Evolutionary conservation across 2,888 invertebrate genomes (phyloP), one percentile per base, ranked within the genome.

Genomic region (Lithodes maja): DNA sequence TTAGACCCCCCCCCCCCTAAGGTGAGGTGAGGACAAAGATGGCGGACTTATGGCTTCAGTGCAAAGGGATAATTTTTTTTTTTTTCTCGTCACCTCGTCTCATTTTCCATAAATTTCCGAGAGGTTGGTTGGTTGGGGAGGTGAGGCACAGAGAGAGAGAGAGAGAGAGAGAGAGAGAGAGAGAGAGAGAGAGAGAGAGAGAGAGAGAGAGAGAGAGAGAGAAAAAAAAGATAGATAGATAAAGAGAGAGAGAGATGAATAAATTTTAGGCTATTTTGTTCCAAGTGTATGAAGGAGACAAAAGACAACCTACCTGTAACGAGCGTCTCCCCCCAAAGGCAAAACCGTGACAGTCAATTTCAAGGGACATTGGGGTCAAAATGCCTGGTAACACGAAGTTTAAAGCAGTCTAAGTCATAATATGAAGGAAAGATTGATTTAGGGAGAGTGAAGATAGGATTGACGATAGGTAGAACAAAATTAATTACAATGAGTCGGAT

Each of bases 141-240:
- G n/a, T n/a, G 12, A n/a, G 17, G 17, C 17, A n/a, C 3, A 71
- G n/a, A 15, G 3, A 71, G 71, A 71, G 71, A 7, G 71, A 71
- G 71, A 71, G 71, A 3, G n/a, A 71, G 71, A 49, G 15, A 33
- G 75, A 71, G 71, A 71, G 71, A 71, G 71, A 71, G 71, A 71
- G 77, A 33, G 77, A 49, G 77, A 77, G 77, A 77, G 77, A 49
- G 49, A 77, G 77, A 33, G 77, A 77, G 77, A 49, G 49, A 49
- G 0, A 49, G 49, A 77, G 17, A 77, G 77, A 49, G 49, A 52
- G 78, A 52, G 78, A 52, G 52, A 52, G 78, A 52, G 50, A 49
- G 52, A 52, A 9, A 78, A 52, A 12, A 3, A 52, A 12, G 52
- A 52, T 3, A 15, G 52, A 52, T n/a, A 52, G 52, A 15, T n/a